phyloP scores from a whole-genome alignment of 2,113 vertebrate genomes.

The Labeo rohita region DNA sequence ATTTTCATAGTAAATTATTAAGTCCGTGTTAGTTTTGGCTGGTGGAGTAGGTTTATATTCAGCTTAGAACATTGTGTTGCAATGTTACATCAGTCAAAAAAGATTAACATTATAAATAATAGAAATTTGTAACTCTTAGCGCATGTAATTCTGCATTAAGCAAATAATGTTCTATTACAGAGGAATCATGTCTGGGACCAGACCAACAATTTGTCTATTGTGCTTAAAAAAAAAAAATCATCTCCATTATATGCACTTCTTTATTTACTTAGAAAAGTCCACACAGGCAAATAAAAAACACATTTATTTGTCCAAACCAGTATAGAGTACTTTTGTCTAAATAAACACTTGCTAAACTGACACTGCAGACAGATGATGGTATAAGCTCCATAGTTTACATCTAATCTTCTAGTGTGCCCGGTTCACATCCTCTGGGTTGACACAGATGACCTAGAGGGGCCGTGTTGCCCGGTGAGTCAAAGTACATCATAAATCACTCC shows the following conservation, averaged over 20 bases:
- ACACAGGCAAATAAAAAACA: conserved; percentile 17
- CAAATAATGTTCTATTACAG: background rate
- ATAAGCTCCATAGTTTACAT: conserved; percentile 10
- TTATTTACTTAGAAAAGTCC: conserved; percentile 7
- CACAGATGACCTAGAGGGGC: conserved; percentile 67
- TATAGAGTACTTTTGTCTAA: background rate
- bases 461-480: conserved; percentile 69
- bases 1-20: background rate
- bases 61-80: background rate
- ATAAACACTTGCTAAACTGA: conserved; percentile 1
- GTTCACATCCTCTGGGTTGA: conserved; percentile 74
- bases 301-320: conserved; percentile 1
- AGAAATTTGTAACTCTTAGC: background rate
- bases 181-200: background rate
- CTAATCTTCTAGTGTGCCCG: background rate
- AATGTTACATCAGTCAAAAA: background rate
- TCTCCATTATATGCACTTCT: conserved; percentile 8
- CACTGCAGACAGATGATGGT: background rate
- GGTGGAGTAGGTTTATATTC: background rate
- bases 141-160: background rate
- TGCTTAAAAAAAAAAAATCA: background rate
- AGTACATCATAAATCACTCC: conserved; percentile 70
- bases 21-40: conserved; percentile 31
- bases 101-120: background rate
- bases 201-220: background rate